Evolutionary conservation across 2,113 vertebrate genomes (phyloP), one percentile per base, ranked within the genome.

Genomic region (Struthio camelus): DNA sequence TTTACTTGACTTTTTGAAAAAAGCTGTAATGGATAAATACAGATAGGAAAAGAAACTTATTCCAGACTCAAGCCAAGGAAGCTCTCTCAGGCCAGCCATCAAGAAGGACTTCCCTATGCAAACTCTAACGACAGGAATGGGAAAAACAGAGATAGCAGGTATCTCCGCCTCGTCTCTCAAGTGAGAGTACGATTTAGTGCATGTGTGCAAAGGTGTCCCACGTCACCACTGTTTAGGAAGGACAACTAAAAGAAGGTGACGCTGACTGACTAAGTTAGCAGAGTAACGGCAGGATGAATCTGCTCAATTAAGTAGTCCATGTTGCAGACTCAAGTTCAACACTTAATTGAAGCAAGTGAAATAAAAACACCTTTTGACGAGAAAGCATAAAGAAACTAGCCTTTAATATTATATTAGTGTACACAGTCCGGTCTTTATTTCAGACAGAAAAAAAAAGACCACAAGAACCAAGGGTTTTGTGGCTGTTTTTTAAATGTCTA

Each of bases 201-300:
- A 40, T 22, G 8, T 25, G 6, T 2, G 9, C 10, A 38, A 50
- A 69, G 32, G 53, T 28, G 34, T 7, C 6, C 40, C 8, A 6
- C 9, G 14, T 12, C 38, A 50, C 24, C 0, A 0, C 12, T 48
- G 16, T 25, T 62, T 54, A 36, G 58, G 11, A 56, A 59, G 23
- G 28, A 30, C 0, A 3, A 42, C 15, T 71, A 67, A 59, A n/a
- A 0, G 0, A 73, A 5, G 7, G 20, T 4, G 19, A 81, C 14
- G 23, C 14, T 22, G 27, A 38, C 32, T 75, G 40, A 36, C 4
- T 18, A 38, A 23, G 25, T 46, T 19, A 38, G 42, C 54, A n/a
- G 7, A 80, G 3, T 22, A 51, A 80, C 79, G 70, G 12, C 32
- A 48, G 2, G 3, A 9, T 34, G 86, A 79, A 40, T 18, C 44